Percentiles rank a stretch among this genome's conserved stretches.
Evolutionary conservation across 2,888 invertebrate genomes (phyloP).

Genomic region (Philereme vetulata): DNA sequence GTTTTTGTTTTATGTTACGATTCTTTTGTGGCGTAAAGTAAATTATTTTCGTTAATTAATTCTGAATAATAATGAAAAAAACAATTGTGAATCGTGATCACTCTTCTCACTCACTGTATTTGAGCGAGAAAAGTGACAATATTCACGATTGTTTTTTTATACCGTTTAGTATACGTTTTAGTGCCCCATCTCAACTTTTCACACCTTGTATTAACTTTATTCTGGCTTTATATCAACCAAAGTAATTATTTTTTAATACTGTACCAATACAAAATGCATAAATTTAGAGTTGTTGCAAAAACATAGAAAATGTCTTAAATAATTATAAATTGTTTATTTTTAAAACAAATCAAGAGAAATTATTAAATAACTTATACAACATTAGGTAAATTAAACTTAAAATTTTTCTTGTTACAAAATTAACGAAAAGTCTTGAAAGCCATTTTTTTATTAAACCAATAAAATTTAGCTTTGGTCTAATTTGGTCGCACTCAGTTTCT

Average conservation of each 20-base stretch:
- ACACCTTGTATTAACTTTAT: too few species aligned
- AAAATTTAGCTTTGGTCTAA: neutral
- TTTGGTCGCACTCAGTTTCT: neutral
- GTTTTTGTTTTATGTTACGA: too few species aligned
- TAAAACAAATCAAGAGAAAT: constrained; percentile 9
- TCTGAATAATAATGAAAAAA: too few species aligned
- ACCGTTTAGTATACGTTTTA: too few species aligned
- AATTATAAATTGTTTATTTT: constrained; percentile 16
- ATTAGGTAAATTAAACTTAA: constrained; percentile 5
- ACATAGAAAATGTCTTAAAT: constrained; percentile 3
- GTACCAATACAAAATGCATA: constrained; percentile 12
- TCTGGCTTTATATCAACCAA: too few species aligned
- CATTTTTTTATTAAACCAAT: neutral
- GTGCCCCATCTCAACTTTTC: too few species aligned
- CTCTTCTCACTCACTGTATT: too few species aligned
- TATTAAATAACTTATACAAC: constrained; percentile 18
- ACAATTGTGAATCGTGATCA: too few species aligned
- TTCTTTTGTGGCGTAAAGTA: too few species aligned
- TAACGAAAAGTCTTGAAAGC: neutral
- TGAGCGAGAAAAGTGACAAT: too few species aligned
- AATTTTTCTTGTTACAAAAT: constrained; percentile 7
- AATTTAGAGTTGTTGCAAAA: constrained; percentile 4
- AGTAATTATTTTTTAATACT: neutral
- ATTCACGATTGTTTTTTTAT: too few species aligned
- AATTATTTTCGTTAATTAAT: too few species aligned